Evolutionary conservation across 2,888 invertebrate species (phyloP).

Genomic region (Ctenicera cuprea): DNA sequence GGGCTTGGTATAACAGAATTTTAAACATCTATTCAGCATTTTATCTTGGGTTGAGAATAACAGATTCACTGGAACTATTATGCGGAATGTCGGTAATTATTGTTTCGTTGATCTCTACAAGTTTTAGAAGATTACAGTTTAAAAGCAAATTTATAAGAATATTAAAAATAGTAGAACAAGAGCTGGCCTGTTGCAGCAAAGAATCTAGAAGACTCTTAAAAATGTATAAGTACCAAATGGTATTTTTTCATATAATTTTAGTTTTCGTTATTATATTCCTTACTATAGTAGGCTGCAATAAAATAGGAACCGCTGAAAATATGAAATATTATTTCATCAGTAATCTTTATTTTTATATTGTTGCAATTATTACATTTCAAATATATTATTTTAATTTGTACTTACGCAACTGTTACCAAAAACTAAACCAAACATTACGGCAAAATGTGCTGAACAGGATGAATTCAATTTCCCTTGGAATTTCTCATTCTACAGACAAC

Average conservation of each 20-base stretch:
- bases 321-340: neutral
- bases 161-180: neutral
- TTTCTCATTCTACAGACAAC: neutral
- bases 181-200: neutral
- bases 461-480: neutral
- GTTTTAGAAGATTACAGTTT: neutral
- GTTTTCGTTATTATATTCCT: neutral
- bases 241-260: neutral
- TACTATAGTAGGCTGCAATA: neutral
- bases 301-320: neutral
- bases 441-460: neutral
- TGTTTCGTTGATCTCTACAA: neutral
- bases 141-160: neutral
- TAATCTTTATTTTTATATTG: neutral
- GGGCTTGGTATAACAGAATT: neutral
- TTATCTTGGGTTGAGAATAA: neutral
- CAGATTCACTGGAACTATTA: neutral
- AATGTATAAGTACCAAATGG: neutral
- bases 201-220: neutral
- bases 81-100: neutral
- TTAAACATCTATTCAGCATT: neutral
- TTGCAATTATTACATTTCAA: neutral
- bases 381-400: conserved; percentile 5
- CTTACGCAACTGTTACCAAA: neutral
- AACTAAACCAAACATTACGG: neutral